phyloP scores from a whole-genome alignment of 2,113 vertebrate species.

The Caranx melampygus region DNA sequence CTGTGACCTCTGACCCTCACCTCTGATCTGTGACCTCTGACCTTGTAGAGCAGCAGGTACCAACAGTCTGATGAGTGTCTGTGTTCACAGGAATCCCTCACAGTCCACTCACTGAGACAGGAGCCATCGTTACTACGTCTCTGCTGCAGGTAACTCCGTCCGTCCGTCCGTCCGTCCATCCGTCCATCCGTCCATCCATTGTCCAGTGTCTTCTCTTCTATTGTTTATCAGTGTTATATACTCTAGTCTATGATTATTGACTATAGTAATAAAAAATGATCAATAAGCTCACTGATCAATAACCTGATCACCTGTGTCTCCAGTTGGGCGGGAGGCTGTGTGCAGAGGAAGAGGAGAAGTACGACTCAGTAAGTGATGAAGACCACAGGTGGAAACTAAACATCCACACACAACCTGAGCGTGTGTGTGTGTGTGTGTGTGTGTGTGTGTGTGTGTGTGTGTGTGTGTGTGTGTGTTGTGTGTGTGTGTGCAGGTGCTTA shows the following conservation, averaged over 20 bases:
- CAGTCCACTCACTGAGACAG: slow-evolving; percentile 77
- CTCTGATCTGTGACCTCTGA: too few species aligned
- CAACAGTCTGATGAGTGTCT: not conserved
- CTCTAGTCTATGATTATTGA: too few species aligned
- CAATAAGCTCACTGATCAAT: not conserved
- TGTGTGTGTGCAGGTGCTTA: slow-evolving; percentile 73
- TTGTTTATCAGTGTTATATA: too few species aligned
- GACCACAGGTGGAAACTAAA: not conserved
- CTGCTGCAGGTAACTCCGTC: slow-evolving; percentile 71
- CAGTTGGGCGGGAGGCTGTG: slow-evolving; percentile 66
- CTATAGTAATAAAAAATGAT: too few species aligned
- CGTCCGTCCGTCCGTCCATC: too few species aligned
- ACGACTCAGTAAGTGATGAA: slow-evolving; percentile 71
- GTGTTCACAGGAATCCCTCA: slow-evolving; percentile 72
- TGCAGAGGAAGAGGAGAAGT: slow-evolving; percentile 79
- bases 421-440: not conserved
- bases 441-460: too few species aligned
- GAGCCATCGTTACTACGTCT: slow-evolving; percentile 74
- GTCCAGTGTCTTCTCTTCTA: too few species aligned
- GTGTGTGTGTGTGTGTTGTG: too few species aligned
- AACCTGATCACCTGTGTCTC: not conserved
- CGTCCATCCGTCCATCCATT: too few species aligned
- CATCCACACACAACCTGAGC: not conserved
- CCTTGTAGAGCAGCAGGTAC: not conserved
- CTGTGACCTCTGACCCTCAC: too few species aligned